A percentile compares a stretch with the other conserved stretches of the same genome.
phyloP scores from a whole-genome alignment of 1,140 invertebrate species.

The Eulimnadia texana region DNA sequence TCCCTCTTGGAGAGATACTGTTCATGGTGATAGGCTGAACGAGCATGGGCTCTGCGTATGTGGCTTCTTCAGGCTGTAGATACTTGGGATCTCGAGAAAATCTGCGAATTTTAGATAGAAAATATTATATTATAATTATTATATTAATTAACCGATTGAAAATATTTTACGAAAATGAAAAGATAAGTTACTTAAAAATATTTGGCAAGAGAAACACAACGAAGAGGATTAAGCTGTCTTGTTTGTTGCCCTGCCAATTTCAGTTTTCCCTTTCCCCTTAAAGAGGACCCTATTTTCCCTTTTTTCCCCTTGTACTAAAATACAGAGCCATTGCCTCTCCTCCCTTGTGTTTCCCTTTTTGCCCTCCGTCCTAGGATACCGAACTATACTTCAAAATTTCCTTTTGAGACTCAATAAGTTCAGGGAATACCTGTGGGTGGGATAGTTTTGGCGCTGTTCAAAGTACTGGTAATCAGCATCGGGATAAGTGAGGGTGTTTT shows the following conservation, averaged over 20 bases:
- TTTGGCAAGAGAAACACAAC: neutral
- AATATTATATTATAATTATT: too few relatives aligned
- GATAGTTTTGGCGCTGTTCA: constrained; percentile 44
- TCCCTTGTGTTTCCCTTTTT: too few relatives aligned
- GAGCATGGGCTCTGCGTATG: constrained; percentile 71
- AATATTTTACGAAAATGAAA: neutral
- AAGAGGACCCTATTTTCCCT: too few relatives aligned
- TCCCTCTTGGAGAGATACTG: neutral
- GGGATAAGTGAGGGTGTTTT: constrained; percentile 75
- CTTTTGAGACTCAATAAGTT: neutral
- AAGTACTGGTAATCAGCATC: constrained; percentile 86
- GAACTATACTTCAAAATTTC: neutral
- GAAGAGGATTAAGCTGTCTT: neutral
- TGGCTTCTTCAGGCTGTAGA: constrained; percentile 70
- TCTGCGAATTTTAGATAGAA: constrained; percentile 21
- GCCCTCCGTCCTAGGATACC: too few relatives aligned
- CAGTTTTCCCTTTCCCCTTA: neutral
- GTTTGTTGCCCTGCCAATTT: neutral
- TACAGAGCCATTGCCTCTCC: too few relatives aligned
- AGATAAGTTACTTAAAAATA: too few relatives aligned
- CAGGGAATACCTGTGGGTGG: constrained; percentile 1
- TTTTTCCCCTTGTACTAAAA: too few relatives aligned
- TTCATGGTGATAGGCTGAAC: constrained; percentile 48
- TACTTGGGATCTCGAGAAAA: constrained; percentile 60
- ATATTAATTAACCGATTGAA: too few relatives aligned